Percentiles rank a stretch among this genome's conserved stretches.
These are phyloP conservation scores for Coptotermes formosanus DNA, from an alignment of 1,140 invertebrate species.

Conservation along the genomic window DNA sequence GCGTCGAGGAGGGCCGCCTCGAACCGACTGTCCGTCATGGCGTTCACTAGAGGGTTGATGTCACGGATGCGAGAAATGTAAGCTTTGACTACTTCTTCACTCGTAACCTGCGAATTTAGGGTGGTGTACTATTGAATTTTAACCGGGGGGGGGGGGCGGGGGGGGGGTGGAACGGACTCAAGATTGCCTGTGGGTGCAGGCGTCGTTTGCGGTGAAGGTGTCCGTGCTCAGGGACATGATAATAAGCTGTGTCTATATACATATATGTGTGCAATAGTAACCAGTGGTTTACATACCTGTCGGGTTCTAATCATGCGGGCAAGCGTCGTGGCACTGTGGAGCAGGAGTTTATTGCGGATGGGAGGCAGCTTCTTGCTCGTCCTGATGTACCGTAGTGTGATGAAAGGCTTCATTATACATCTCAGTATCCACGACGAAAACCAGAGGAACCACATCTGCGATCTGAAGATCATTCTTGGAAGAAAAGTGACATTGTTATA, in stretches of 20 bases:
- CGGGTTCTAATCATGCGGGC: conserved; percentile 5
- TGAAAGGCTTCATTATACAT: conserved; percentile 3
- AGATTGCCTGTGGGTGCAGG: too few relatives aligned
- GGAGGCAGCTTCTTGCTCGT: background rate
- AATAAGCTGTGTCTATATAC: too few relatives aligned
- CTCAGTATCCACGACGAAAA: background rate
- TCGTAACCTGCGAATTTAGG: conserved; percentile 45
- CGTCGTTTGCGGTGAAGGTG: too few relatives aligned
- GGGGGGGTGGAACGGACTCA: too few relatives aligned
- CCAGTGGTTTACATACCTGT: background rate
- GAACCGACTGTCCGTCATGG: conserved; percentile 71
- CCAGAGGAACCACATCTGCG: background rate
- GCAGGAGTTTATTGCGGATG: background rate
- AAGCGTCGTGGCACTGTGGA: background rate
- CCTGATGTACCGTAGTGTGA: background rate
- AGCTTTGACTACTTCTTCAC: conserved; percentile 59
- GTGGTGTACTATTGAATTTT: too few relatives aligned
- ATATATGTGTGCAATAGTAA: too few relatives aligned
- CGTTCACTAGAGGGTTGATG: conserved; percentile 72
- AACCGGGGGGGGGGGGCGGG: too few relatives aligned
- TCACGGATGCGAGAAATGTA: conserved; percentile 68
- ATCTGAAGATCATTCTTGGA: background rate
- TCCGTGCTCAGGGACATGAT: too few relatives aligned
- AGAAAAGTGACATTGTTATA: background rate
- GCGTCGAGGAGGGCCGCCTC: conserved; percentile 68